Evolutionary conservation across 2,888 invertebrate species (phyloP).

Genomic region (Allacma fusca): DNA sequence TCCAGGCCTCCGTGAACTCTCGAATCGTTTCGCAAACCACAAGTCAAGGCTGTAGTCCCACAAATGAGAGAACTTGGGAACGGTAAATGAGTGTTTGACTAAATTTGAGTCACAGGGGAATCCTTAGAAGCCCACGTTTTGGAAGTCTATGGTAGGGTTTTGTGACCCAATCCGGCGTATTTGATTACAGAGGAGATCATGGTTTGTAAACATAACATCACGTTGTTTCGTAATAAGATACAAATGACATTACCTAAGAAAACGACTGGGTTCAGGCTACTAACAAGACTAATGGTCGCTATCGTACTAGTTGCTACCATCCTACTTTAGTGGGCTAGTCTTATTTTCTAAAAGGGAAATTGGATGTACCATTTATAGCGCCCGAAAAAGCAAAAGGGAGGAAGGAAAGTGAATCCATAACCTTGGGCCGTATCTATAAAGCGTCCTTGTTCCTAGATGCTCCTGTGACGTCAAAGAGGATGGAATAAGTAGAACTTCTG

Average conservation of each 20-base stretch:
- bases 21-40: too few species aligned
- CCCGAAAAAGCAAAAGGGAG: too few species aligned
- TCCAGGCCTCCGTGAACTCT: slow-evolving; percentile 1
- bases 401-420: too few species aligned
- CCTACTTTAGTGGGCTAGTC: too few species aligned
- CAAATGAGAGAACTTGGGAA: not conserved
- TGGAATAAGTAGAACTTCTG: too few species aligned
- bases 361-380: too few species aligned
- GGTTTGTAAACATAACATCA: not conserved
- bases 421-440: too few species aligned
- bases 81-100: not conserved
- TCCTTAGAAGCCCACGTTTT: not conserved
- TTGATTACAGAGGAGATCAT: not conserved
- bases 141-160: not conserved
- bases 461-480: too few species aligned
- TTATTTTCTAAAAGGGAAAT: too few species aligned
- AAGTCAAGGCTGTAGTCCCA: not conserved
- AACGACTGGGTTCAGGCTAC: not conserved
- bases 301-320: not conserved
- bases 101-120: not conserved
- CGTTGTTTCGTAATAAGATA: not conserved
- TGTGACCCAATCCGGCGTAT: not conserved
- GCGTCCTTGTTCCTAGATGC: too few species aligned
- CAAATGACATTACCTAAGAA: not conserved
- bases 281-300: not conserved